These are phyloP conservation scores for Loris lydekkerianus DNA, from an alignment of 2,797 vertebrate species.

Conservation along the genomic window DNA sequence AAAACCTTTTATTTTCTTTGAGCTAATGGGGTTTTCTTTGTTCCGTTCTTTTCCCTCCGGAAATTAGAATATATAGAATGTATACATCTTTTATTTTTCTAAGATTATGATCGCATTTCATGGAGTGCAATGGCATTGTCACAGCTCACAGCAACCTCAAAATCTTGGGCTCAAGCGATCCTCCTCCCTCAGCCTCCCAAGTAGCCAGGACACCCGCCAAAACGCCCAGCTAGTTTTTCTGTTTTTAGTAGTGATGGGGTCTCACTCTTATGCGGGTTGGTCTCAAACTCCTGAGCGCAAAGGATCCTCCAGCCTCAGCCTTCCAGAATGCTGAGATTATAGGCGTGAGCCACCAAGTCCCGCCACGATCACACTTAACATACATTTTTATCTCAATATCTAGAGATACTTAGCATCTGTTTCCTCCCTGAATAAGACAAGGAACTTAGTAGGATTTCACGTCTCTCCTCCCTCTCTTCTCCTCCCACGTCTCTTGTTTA, in stretches of 20 bases:
- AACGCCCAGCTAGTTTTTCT: fast-evolving
- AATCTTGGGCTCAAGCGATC: no score
- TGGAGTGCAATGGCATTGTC: no score
- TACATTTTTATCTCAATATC: neutral
- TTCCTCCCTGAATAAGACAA: neutral
- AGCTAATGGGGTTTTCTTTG: neutral
- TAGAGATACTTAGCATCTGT: neutral
- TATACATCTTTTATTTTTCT: neutral
- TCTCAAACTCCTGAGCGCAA: no score
- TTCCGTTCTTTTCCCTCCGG: neutral
- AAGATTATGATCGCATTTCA: neutral
- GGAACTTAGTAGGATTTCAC: constrained; percentile 8
- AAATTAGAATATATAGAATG: neutral
- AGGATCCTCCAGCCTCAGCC: no score
- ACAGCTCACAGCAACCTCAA: no score
- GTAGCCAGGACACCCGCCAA: neutral
- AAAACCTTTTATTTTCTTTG: neutral
- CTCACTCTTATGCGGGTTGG: neutral
- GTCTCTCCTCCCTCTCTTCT: neutral
- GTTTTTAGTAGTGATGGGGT: neutral
- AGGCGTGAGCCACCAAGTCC: neutral
- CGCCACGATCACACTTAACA: neutral
- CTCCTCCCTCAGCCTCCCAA: neutral
- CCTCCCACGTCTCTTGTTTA: neutral
- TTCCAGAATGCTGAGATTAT: no score